Evolutionary conservation across 1,140 invertebrate species (phyloP).

Genomic region (Macrobrachium rosenbergii): DNA sequence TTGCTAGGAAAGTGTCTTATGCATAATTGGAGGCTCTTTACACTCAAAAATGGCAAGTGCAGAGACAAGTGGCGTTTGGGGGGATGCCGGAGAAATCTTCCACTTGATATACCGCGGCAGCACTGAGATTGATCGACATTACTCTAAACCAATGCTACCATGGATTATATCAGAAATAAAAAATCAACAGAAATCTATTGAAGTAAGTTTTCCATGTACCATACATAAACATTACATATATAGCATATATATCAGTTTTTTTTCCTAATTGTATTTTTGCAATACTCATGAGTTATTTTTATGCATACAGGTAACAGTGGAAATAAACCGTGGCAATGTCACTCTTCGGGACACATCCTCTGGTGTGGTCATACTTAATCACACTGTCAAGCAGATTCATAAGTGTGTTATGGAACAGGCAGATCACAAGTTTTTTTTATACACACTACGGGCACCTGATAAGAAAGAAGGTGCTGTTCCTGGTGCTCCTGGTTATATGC

Average conservation of each 20-base stretch:
- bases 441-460: slow-evolving; percentile 55
- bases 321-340: slow-evolving; percentile 57
- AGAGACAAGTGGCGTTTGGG: slow-evolving; percentile 21
- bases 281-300: neutral
- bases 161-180: slow-evolving; percentile 66
- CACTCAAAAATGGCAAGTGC: slow-evolving; percentile 27
- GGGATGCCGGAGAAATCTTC: slow-evolving; percentile 41
- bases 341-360: slow-evolving; percentile 32
- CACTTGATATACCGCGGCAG: slow-evolving; percentile 56
- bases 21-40: neutral
- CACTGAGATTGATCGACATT: slow-evolving; percentile 64
- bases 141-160: slow-evolving; percentile 64
- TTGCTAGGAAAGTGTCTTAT: neutral
- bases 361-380: slow-evolving; percentile 46
- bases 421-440: slow-evolving; percentile 64
- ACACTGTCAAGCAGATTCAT: slow-evolving; percentile 64
- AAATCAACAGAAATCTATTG: slow-evolving; percentile 58
- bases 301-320: slow-evolving; percentile 53
- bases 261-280: neutral
- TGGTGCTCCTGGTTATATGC: slow-evolving; percentile 44
- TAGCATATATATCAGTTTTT: neutral
- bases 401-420: slow-evolving; percentile 66
- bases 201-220: slow-evolving; percentile 42
- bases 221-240: neutral
- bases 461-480: slow-evolving; percentile 34